phyloP scores from a whole-genome alignment of 2,888 invertebrate species.

The Tetranychus piercei region DNA sequence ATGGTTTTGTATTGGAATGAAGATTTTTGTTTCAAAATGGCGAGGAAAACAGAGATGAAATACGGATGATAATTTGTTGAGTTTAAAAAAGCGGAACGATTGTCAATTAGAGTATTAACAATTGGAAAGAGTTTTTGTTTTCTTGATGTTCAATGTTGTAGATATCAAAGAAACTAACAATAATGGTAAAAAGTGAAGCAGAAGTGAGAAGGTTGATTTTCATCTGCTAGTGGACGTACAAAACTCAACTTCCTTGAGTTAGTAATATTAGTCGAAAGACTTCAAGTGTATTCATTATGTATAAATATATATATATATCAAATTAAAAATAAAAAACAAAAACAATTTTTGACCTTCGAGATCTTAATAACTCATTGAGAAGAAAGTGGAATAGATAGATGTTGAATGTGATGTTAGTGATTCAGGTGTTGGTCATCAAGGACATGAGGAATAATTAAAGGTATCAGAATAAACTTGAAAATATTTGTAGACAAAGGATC shows the following conservation, averaged over 20 bases:
- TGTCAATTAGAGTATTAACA: not conserved
- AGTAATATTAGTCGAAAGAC: not conserved
- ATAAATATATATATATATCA: not conserved
- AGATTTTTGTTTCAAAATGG: too few species aligned
- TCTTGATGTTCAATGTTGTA: not conserved
- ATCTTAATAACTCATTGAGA: not conserved
- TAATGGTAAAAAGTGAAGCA: not conserved
- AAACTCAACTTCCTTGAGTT: not conserved
- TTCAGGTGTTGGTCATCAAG: slow-evolving; percentile 1
- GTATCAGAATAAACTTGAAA: not conserved
- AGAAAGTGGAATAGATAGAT: not conserved
- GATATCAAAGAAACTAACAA: not conserved
- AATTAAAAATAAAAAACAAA: not conserved
- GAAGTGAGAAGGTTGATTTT: not conserved
- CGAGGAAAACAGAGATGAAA: not conserved
- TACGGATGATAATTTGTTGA: not conserved
- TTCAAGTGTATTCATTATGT: not conserved
- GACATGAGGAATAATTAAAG: not conserved
- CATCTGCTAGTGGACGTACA: not conserved
- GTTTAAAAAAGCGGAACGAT: not conserved
- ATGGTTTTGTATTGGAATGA: not conserved
- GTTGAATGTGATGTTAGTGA: not conserved
- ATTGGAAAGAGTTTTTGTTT: not conserved
- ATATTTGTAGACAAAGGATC: not conserved
- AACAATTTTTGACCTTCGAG: not conserved